Conservation (phyloP, 1,140 invertebrate genomes). For the Spodoptera litura region DNA sequence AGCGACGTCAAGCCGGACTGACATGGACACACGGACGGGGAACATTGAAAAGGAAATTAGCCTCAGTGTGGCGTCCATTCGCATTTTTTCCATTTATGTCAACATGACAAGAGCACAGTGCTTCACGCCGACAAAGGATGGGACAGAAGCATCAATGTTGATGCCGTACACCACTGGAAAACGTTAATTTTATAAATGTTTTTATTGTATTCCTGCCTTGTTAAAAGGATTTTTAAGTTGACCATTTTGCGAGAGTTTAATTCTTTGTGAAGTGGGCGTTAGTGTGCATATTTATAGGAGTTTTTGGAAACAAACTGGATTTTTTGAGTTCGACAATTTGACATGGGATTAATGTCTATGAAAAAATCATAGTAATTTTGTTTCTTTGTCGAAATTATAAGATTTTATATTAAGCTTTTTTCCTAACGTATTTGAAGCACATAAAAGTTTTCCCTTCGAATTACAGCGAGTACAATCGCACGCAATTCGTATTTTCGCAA, state of each 20-base stretch:
- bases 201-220: background rate
- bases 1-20: constrained; percentile 39
- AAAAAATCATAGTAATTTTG: too few species aligned
- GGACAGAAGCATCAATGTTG: constrained; percentile 47
- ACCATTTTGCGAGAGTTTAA: background rate
- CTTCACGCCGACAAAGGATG: constrained; percentile 50
- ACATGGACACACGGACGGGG: constrained; percentile 42
- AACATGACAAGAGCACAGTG: constrained; percentile 54
- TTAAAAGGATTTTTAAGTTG: background rate
- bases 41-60: constrained; percentile 56
- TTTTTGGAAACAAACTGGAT: too few species aligned
- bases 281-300: too few species aligned
- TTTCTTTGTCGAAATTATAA: too few species aligned
- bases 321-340: too few species aligned
- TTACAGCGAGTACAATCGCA: constrained; percentile 29
- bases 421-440: background rate
- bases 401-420: too few species aligned
- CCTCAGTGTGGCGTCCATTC: constrained; percentile 48
- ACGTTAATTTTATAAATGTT: constrained; percentile 36
- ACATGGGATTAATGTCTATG: too few species aligned
- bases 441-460: background rate
- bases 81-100: constrained; percentile 54
- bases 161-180: constrained; percentile 28
- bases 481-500: constrained; percentile 22
- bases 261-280: background rate